phyloP scores from a whole-genome alignment of 2,113 vertebrate genomes.

The Crotalus horridus region DNA sequence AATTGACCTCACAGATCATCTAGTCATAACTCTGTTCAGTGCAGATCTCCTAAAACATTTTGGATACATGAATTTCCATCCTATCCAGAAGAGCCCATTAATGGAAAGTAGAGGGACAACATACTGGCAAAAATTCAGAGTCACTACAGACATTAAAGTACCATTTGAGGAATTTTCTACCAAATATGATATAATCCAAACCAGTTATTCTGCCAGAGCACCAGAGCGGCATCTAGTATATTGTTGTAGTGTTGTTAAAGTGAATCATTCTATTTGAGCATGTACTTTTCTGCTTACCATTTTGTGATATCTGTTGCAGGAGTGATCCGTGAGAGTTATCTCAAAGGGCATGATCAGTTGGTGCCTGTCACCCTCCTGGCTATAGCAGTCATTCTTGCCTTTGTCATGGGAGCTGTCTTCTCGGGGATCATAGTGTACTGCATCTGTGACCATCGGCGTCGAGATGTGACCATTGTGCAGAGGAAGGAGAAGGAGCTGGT shows the following conservation, averaged over 20 bases:
- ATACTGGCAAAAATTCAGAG: not conserved
- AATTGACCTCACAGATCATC: not conserved
- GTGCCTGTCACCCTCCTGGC: constrained; percentile 94
- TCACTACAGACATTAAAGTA: not conserved
- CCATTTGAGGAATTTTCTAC: not conserved
- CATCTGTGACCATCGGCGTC: constrained; percentile 89
- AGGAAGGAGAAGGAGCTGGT: constrained; percentile 89
- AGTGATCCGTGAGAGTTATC: constrained; percentile 96
- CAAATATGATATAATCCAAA: not conserved
- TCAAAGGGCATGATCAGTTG: constrained; percentile 93
- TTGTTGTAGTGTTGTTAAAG: not conserved
- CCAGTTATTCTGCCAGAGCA: constrained; percentile 25
- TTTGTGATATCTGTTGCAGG: constrained; percentile 79
- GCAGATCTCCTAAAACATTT: not conserved
- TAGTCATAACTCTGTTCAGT: not conserved
- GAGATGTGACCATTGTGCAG: constrained; percentile 78
- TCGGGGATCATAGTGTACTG: constrained; percentile 95
- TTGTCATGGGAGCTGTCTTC: constrained; percentile 95
- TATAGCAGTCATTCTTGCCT: constrained; percentile 94
- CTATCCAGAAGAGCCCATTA: not conserved
- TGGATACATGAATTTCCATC: not conserved
- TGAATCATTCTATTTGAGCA: constrained; percentile 17
- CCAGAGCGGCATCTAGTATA: not conserved
- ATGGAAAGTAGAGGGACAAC: not conserved
- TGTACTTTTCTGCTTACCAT: constrained; percentile 38